phyloP scores from a whole-genome alignment of 30 jellyfish, hydroid and myxozoan species.

The Euphysa ruthae region DNA sequence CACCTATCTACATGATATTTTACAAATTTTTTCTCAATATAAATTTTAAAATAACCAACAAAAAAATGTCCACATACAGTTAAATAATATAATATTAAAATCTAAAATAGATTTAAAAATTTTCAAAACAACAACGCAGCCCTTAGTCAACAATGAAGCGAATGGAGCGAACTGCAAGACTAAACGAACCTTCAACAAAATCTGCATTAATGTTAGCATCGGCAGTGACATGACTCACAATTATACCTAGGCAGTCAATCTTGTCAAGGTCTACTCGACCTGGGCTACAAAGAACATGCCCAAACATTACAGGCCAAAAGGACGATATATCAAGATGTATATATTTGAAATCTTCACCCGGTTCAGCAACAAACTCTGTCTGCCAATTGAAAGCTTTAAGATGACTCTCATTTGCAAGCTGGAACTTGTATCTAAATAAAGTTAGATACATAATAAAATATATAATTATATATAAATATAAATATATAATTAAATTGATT shows the following conservation, averaged over 20 bases:
- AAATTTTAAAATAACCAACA: too few relatives aligned
- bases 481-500: too few relatives aligned
- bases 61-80: too few relatives aligned
- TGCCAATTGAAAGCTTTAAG: conserved; percentile 91
- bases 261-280: conserved; percentile 63
- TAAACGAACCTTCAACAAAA: conserved; percentile 69
- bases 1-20: too few relatives aligned
- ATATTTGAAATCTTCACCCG: conserved; percentile 38
- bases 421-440: conserved; percentile 45
- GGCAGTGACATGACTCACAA: conserved; percentile 65
- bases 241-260: conserved; percentile 67
- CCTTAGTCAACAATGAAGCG: neutral
- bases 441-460: too few relatives aligned
- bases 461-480: neutral
- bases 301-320: conserved; percentile 96
- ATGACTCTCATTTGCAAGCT: conserved; percentile 66
- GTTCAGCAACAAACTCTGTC: conserved; percentile 48
- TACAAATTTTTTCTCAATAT: too few relatives aligned
- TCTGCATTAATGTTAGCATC: conserved; percentile 76
- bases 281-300: conserved; percentile 68
- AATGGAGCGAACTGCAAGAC: conserved; percentile 43
- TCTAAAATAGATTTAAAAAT: too few relatives aligned
- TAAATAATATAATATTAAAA: too few relatives aligned
- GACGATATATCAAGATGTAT: conserved; percentile 53
- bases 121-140: too few relatives aligned